phyloP scores from a whole-genome alignment of 2,888 invertebrate species.

The Amorpha juglandis region DNA sequence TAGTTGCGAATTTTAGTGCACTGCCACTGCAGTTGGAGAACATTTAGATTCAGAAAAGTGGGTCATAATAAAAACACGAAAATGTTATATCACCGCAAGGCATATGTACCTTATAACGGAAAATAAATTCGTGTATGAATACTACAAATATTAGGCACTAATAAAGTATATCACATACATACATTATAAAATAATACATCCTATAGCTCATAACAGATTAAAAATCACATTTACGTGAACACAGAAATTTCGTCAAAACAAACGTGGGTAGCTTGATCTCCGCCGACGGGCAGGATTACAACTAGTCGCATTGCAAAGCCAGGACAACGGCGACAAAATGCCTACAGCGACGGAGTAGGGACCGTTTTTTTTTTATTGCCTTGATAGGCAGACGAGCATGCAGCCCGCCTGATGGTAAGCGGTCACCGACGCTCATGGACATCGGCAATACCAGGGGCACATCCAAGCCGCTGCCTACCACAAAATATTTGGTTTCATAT shows the following conservation, averaged over 20 bases:
- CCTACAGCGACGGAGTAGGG: constrained; percentile 24
- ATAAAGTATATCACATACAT: not conserved
- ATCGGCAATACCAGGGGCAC: too few relatives aligned
- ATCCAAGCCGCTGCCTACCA: too few relatives aligned
- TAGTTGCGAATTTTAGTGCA: not conserved
- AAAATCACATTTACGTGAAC: constrained; percentile 2
- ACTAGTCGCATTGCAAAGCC: constrained; percentile 40
- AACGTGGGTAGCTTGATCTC: constrained; percentile 9
- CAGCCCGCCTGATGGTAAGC: too few relatives aligned
- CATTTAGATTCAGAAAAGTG: not conserved
- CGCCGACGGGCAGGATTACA: constrained; percentile 33
- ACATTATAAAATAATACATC: not conserved
- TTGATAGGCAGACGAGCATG: too few relatives aligned
- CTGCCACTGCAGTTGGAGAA: not conserved
- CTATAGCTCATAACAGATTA: constrained; percentile 1
- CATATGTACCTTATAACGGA: not conserved
- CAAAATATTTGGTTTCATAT: too few relatives aligned
- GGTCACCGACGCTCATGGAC: too few relatives aligned
- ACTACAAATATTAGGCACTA: not conserved
- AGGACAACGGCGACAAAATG: constrained; percentile 32
- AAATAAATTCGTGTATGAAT: not conserved
- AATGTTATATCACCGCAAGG: constrained; percentile 4
- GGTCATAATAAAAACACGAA: not conserved
- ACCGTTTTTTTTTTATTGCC: too few relatives aligned
- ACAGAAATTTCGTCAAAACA: constrained; percentile 8